Base-by-base conservation (phyloP, 2,113 vertebrate genomes). In the Ictalurus punctatus region DNA sequence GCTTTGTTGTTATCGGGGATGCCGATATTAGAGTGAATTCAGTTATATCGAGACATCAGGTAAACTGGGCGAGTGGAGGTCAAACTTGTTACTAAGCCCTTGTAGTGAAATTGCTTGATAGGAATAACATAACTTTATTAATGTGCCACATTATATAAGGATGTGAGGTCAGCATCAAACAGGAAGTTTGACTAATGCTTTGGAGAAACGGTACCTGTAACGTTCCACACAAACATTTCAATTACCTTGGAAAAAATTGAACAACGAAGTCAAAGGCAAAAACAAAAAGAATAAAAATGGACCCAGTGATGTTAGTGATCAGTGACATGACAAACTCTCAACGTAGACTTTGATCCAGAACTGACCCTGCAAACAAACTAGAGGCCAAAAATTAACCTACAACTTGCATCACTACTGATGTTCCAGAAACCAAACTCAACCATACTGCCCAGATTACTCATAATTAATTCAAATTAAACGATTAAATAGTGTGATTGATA, bases 301-400 rank as follows among this genome's bases (percentile, higher is more conserved):
- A 76, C 52, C 84, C 56, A 54, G 27, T 34, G 59, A 82, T 19
- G 0, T 37, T 82, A 59, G 17, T 25, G 84, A 10, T 87, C 63
- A 86, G 37, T 56, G 40, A 90, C 69, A 25, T 74, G 14, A 76
- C 8, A 2, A n/a, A 63, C 59, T 59, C 30, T 23, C 6, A 19
- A 73, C 67, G 27, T 37, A 76, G 84, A 90, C 89, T 91, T 89
- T 89, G 81, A 58, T 85, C 87, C 80, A 48, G n/a, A 58, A 16
- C 30, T 67, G 84, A 73, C 61, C 56, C 74, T 63, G 61, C 40
- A 63, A 23, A 83, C 59, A 81, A 84, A 71, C 48, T 1, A 73
- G 56, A 21, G 59, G 30, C 30, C 87, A 91, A 74, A 87, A 69
- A 82, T 89, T 52, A 69, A 90, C 16, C 74, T 61, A 65, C 6